Evolutionary conservation across 2,113 vertebrate species (phyloP).

Genomic region (Aegotheles bennettii): DNA sequence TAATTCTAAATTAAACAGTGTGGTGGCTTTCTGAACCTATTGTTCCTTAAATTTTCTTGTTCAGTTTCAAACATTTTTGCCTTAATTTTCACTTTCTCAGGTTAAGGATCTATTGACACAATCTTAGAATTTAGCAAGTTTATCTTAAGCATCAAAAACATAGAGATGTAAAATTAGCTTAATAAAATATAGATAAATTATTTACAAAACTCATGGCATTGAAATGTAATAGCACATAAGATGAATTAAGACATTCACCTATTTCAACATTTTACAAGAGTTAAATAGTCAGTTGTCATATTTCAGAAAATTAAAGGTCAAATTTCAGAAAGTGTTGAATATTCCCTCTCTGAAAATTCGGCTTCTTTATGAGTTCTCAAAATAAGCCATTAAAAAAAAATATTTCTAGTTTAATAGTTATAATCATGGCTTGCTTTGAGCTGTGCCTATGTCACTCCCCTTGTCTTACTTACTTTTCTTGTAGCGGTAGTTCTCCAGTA

Average conservation of each 20-base stretch:
- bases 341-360: not conserved
- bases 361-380: not conserved
- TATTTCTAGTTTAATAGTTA: not conserved
- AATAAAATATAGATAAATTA: not conserved
- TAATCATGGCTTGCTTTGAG: not conserved
- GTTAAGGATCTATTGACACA: not conserved
- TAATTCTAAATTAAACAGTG: not conserved
- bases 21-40: not conserved
- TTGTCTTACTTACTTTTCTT: not conserved
- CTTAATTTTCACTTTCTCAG: not conserved
- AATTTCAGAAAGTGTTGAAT: not conserved
- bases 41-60: not conserved
- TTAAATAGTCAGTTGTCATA: not conserved
- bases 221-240: not conserved
- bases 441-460: not conserved
- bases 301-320: not conserved
- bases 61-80: not conserved
- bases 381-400: not conserved
- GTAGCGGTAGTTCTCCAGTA: not conserved
- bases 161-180: not conserved
- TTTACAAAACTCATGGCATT: not conserved
- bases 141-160: not conserved
- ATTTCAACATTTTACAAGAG: not conserved
- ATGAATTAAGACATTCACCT: not conserved
- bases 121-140: not conserved